Base-by-base conservation (phyloP, 2,113 vertebrate species). In the Phyllostomus discolor region DNA sequence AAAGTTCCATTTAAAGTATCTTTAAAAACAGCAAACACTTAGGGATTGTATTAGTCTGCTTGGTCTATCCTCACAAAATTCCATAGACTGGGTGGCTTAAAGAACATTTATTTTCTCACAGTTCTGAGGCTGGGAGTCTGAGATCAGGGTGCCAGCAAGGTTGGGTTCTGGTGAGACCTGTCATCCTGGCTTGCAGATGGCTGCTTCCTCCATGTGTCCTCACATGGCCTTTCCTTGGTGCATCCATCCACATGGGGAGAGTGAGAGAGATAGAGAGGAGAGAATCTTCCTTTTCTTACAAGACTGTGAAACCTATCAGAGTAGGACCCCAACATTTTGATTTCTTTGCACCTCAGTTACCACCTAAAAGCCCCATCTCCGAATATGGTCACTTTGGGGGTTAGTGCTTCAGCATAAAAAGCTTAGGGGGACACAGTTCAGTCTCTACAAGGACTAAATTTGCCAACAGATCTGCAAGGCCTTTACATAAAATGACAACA, bases 211-310 rank as follows among this genome's bases (percentile, higher is more conserved):
- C 15, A 17, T 33, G 10, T 43, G 67, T 6, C 20, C 7, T 52
- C 35, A 26, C n/a, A 4, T 12, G 48, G 26, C 41, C 33, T 92
- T 69, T 48, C 43, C 66, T 48, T 24, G 41, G 41, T 35, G 33
- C 26, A 62, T 9, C 10, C 3, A 1, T 7, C 14, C 7, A 5
- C 2, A 7, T 31, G 19, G n/a, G 10, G 11, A 24, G 20, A 35
- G 22, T 4, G 38, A 41, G 38, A 24, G 69, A 38, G 35, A 3
- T 19, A 28, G 70, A 28, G 10, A 72, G 24, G 19, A 82, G 24
- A 41, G 10, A 52, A 35, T 20, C 35, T 64, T 50, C 4, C 26
- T 52, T 57, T 54, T 57, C 62, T 70, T 7, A 3, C 7, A 26
- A 66, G 83, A 17, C 33, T 64, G 38, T 20, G 17, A 31, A 52